A percentile compares a stretch with the other conserved stretches of the same genome.
These are phyloP conservation scores for Drosophila cardini DNA, from an alignment of 1,140 invertebrate genomes.

Conservation along the genomic window DNA sequence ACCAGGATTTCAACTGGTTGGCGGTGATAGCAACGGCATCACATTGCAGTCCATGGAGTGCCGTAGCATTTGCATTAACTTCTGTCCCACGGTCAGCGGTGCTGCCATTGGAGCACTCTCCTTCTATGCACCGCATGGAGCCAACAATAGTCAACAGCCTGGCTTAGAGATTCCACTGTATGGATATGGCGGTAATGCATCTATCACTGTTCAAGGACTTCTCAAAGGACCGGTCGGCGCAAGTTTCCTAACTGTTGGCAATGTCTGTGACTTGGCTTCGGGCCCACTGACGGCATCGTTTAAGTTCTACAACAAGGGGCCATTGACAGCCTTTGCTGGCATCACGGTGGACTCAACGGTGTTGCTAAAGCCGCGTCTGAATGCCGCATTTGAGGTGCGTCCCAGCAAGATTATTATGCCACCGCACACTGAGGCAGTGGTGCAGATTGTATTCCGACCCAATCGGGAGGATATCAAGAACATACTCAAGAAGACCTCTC, in stretches of 20 bases:
- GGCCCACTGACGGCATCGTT: conserved; percentile 65
- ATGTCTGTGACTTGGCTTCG: conserved; percentile 66
- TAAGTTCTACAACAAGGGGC: conserved; percentile 79
- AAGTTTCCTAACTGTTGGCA: conserved; percentile 76
- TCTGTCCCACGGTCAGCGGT: conserved; percentile 80
- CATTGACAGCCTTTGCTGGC: conserved; percentile 70
- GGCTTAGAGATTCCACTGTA: conserved; percentile 63
- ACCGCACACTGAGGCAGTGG: conserved; percentile 51
- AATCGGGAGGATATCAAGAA: conserved; percentile 81
- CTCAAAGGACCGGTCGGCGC: conserved; percentile 73
- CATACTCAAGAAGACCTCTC: conserved; percentile 68
- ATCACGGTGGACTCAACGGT: conserved; percentile 74
- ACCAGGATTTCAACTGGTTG: conserved; percentile 78
- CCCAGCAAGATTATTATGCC: conserved; percentile 67
- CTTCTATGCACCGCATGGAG: conserved; percentile 66
- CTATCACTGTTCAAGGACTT: conserved; percentile 65
- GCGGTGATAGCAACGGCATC: conserved; percentile 54
- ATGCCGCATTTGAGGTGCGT: conserved; percentile 69
- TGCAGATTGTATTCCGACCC: conserved; percentile 68
- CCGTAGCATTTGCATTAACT: conserved; percentile 70
- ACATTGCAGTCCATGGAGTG: conserved; percentile 80
- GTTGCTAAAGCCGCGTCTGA: conserved; percentile 68
- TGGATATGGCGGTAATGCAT: conserved; percentile 78
- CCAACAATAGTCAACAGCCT: conserved; percentile 54
- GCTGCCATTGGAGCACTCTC: conserved; percentile 69